Base-by-base conservation (phyloP, 1,140 invertebrate genomes). In the Orussus abietinus region DNA sequence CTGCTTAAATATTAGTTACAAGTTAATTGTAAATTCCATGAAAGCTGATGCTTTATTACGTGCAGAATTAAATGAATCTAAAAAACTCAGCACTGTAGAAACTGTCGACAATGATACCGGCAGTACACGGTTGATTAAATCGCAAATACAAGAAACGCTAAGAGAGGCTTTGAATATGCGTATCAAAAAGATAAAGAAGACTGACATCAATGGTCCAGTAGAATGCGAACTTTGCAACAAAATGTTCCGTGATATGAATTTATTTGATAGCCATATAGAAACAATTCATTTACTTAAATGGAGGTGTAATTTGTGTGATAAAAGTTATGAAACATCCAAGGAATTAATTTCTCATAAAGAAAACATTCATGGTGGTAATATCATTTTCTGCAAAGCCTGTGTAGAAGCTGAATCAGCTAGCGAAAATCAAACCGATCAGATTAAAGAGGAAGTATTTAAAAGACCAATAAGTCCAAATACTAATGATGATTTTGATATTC, bases 331-430 rank as follows among this genome's bases (percentile, higher is more conserved):
- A 12, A 26, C 25, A n/a, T 51, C 48, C 0, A 14, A 25, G 17
- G 49, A 55, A 18, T 37, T 59, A 11, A 26, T 47, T 3, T 25
- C 22, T 6, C 54, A 59, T 13, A 57, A 57, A 33, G 17, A 35
- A 19, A 19, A 11, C 2, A 36, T 13, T 4, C 53, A 59, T 25
- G 28, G 17, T n/a, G 45, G 38, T 9, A 47, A 47, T 15, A 38
- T 47, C 9, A 36, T 35, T 3, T 40, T 48, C 5, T 50, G 46
- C 28, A 45, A 31, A 28, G 7, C 12, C 7, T 38, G 38, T 22
- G 5, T 26, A 0, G 26, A 49, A 3, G 18, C n/a, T 12, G 44
- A 36, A 32, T 32, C 4, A 12, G n/a, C 18, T 5, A 22, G 14
- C n/a, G 18, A 22, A 38, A n/a, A n/a, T 5, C 11, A 17, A 0